phyloP scores from a whole-genome alignment of 2,113 vertebrate species.

The Chlorocebus sabaeus region DNA sequence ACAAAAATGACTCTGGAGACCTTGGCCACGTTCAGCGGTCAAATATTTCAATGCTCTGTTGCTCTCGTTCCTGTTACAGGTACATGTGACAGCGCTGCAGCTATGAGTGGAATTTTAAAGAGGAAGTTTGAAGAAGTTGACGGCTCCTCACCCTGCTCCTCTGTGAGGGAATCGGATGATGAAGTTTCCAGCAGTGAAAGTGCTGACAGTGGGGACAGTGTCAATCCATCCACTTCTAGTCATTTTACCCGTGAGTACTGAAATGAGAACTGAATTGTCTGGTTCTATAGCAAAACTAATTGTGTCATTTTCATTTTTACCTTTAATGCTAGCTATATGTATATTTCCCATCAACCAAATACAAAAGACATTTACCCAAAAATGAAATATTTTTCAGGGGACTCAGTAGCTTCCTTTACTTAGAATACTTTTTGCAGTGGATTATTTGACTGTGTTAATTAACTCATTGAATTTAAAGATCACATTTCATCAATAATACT shows the following conservation, averaged over 20 bases:
- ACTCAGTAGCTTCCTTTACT: not conserved
- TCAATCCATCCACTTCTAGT: conserved; percentile 94
- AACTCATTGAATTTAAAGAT: not conserved
- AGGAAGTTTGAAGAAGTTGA: conserved; percentile 99
- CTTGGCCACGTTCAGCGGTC: conserved; percentile 75
- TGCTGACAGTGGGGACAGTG: conserved; percentile 97
- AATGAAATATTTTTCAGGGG: not conserved
- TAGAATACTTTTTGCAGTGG: not conserved
- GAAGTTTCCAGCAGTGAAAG: conserved; percentile 98
- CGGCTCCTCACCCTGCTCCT: conserved; percentile 96
- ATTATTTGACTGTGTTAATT: not conserved
- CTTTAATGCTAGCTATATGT: not conserved
- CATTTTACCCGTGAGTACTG: conserved; percentile 93
- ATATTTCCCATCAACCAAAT: not conserved
- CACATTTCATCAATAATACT: not conserved
- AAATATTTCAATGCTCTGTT: conserved; percentile 72
- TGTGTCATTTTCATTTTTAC: not conserved
- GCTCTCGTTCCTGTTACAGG: conserved; percentile 76
- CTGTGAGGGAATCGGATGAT: conserved; percentile 94
- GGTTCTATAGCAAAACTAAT: not conserved
- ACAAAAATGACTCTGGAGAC: conserved; percentile 77
- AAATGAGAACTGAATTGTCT: not conserved
- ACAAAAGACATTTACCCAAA: not conserved
- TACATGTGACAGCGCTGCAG: conserved; percentile 81
- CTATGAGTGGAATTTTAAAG: conserved; percentile 97